These are phyloP conservation scores for Zaprionus africanus DNA, from an alignment of 1,140 invertebrate genomes.

Conservation along the genomic window DNA sequence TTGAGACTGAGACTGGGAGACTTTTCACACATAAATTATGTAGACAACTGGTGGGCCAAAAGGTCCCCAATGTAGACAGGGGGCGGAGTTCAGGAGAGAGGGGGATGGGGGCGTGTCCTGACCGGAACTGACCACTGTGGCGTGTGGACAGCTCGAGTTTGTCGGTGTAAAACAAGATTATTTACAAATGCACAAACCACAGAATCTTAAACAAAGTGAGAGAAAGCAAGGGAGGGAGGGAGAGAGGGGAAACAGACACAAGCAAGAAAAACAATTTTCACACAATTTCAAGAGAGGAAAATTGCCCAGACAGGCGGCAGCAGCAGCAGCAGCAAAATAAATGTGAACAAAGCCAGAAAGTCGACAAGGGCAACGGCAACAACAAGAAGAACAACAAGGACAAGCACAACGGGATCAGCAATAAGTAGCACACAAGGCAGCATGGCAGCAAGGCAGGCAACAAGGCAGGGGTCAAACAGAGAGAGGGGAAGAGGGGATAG, in stretches of 20 bases:
- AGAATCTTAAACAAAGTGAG: conserved; percentile 76
- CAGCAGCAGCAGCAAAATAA: conserved; percentile 41
- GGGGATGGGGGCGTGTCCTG: neutral
- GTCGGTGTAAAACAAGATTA: conserved; percentile 74
- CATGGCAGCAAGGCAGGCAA: neutral
- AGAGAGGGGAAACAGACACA: conserved; percentile 7
- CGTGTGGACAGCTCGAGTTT: conserved; percentile 19
- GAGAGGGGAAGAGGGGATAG: conserved; percentile 16
- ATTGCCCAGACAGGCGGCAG: conserved; percentile 15
- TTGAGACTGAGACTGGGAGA: conserved; percentile 38
- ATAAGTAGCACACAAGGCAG: conserved; percentile 48
- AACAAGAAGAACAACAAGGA: conserved; percentile 16
- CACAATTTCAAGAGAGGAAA: conserved; percentile 62
- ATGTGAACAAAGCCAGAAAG: conserved; percentile 44
- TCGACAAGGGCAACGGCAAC: conserved; percentile 19
- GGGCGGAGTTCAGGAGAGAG: too few relatives aligned
- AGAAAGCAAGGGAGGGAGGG: neutral
- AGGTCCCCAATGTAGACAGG: conserved; percentile 9
- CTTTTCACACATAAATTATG: conserved; percentile 80
- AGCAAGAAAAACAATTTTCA: conserved; percentile 78
- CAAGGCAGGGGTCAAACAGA: conserved; percentile 14
- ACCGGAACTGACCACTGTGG: conserved; percentile 32
- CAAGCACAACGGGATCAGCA: conserved; percentile 15
- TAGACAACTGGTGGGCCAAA: conserved; percentile 47
- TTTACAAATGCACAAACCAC: conserved; percentile 78